Evolutionary conservation across 2,113 vertebrate genomes (phyloP), one percentile per base, ranked within the genome.

Genomic region (Tenebrosternarchus preto): DNA sequence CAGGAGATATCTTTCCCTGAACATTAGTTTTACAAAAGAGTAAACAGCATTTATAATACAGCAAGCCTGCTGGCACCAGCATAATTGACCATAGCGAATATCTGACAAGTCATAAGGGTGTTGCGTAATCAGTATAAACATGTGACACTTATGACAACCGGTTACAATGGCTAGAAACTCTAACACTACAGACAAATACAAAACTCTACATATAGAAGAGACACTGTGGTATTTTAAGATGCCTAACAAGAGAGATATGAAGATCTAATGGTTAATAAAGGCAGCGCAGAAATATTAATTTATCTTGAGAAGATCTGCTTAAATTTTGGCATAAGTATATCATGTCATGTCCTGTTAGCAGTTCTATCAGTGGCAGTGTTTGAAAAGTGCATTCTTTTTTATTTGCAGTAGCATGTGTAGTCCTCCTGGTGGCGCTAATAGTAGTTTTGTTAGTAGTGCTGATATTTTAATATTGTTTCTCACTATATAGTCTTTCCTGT

Each of bases 11-110:
- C 46, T 36, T 46, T 79, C 36, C 56, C 16, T 71, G 25, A 71
- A 46, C 25, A 79, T 78, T 78, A 39, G 9, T 27, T 70, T 36
- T 2, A 39, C 56, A 77, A 78, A 78, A 78, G 17, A 61, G 77
- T 17, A 46, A 22, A 53, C 59, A 24, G 22, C 24, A 17, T 50
- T 57, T 50, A 72, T 25, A 53, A 22, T 70, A 60, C n/a, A 33
- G 2, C 39, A 50, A 56, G 33, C 17, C 22, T 78, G 53, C 50
- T 33, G 57, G 69, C 67, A 53, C 19, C 53, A 8, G 9, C 31
- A 60, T 70, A 79, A 71, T 3, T 72, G 68, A 61, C 2, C 56
- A 63, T 16, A 16, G 22, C n/a, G n/a, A 55, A 70, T 59, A 19
- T 70, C n/a, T 22, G 9, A 36, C 4, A 77, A 57, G 11, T 55